A percentile compares a stretch with the other conserved stretches of the same genome.
Evolutionary conservation across 2,113 vertebrate species (phyloP).

Genomic region (Guaruba guarouba): DNA sequence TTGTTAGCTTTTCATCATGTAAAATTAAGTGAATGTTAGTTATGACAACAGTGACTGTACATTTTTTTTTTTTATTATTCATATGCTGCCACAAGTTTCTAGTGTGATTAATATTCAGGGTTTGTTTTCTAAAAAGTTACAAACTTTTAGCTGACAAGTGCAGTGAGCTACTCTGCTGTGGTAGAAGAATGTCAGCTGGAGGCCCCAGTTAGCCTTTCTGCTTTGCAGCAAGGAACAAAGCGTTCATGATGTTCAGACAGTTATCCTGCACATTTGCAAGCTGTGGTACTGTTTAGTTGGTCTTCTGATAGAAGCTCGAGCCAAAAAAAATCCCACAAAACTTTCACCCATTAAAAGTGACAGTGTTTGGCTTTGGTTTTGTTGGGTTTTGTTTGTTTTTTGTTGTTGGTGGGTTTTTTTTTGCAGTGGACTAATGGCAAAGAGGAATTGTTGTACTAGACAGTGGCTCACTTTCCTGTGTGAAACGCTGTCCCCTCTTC

Average conservation of each 20-base stretch:
- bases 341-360: background rate
- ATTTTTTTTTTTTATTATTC: background rate
- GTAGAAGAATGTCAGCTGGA: background rate
- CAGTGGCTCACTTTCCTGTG: background rate
- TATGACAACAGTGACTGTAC: background rate
- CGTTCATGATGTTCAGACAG: background rate
- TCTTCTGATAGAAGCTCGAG: background rate
- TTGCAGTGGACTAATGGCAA: background rate
- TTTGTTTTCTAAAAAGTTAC: background rate
- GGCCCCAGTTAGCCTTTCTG: background rate
- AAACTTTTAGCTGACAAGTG: background rate
- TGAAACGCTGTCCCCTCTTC: background rate
- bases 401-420: background rate
- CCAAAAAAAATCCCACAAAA: background rate
- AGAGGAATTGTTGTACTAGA: background rate
- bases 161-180: background rate
- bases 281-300: background rate
- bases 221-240: background rate
- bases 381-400: background rate
- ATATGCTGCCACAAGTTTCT: background rate
- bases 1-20: background rate
- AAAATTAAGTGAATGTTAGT: background rate
- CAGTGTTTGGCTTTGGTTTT: background rate
- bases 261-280: background rate
- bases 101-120: background rate